Percentiles rank a stretch among this genome's conserved stretches.
Conservation (phyloP, 2,113 vertebrate species). For the Microtus montanus region DNA sequence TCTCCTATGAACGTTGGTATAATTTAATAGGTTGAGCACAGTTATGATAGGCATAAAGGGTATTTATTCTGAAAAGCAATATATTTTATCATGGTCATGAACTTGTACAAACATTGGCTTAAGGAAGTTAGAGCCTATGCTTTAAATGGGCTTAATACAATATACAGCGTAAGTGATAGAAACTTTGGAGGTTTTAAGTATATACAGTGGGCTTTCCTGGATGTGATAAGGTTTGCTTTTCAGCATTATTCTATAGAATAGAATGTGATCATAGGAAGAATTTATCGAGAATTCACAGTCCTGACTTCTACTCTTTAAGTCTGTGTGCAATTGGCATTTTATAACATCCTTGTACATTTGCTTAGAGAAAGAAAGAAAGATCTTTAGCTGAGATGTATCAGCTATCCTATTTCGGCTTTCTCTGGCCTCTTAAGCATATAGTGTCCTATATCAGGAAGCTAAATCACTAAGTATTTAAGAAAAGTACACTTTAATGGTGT, state of each 20-base stretch:
- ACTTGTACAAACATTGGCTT: slow-evolving; percentile 79
- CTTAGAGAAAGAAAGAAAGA: slow-evolving; percentile 55
- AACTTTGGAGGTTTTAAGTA: slow-evolving; percentile 59
- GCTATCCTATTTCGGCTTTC: slow-evolving; percentile 28
- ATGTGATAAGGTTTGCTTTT: slow-evolving; percentile 61
- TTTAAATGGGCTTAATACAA: slow-evolving; percentile 61
- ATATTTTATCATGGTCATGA: slow-evolving; percentile 69
- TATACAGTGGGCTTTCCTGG: slow-evolving; percentile 61
- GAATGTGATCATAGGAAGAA: slow-evolving; percentile 67
- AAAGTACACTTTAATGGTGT: not conserved
- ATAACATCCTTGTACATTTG: slow-evolving; percentile 6
- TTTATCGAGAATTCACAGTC: slow-evolving; percentile 64
- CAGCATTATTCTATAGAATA: slow-evolving; percentile 54
- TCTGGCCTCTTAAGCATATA: slow-evolving; percentile 35
- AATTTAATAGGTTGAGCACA: slow-evolving; percentile 76
- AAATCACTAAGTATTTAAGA: slow-evolving; percentile 38
- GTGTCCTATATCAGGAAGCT: not conserved
- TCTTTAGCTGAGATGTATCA: slow-evolving; percentile 44
- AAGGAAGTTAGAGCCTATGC: slow-evolving; percentile 68
- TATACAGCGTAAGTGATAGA: slow-evolving; percentile 57
- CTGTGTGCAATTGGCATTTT: slow-evolving; percentile 44
- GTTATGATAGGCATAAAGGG: slow-evolving; percentile 70
- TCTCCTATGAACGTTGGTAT: slow-evolving; percentile 59
- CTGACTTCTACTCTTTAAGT: slow-evolving; percentile 64
- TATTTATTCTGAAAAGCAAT: slow-evolving; percentile 71